Evolutionary conservation across 2,797 vertebrate species (phyloP), one percentile per base, ranked within the genome.

Genomic region (Diglossa cyanea): DNA sequence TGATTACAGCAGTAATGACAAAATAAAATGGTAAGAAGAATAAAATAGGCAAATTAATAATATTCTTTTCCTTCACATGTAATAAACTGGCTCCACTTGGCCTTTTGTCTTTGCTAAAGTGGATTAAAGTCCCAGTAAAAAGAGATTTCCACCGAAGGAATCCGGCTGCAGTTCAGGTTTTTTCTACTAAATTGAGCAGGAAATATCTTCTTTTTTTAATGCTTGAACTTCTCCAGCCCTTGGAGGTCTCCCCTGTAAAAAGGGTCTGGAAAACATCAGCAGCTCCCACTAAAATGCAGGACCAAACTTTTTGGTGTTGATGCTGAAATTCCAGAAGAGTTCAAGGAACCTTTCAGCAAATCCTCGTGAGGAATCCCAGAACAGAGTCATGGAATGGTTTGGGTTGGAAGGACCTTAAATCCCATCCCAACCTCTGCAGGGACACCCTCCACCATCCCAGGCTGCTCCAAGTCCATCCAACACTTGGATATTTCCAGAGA

Each of bases 1-100:
- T 92, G 86, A 97, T 94, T 94, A 67, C 85, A 93, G 60, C 54
- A 80, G 55, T 24, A 87, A 75, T 20, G 30, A 67, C 54, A 87
- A 95, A 93, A 91, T 33, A 61, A 88, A 86, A 76, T 45, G 55
- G n/a, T 26, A 45, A 79, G 62, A 71, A 85, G 67, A 73, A 76
- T 63, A 75, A 89, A 91, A 90, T 2, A 42, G 61, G 24, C 33
- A 35, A 60, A 91, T 90, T 48, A 93, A 86, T 86, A 84, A 65
- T 45, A 67, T 66, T 86, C 42, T 80, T 89, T 68, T 30, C 67
- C 58, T 86, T 89, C 44, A 39, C 26, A 28, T 48, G 9, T 16
- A 65, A 77, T 16, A 39, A 85, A 68, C 53, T 48, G 82, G 61
- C 72, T 95, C 70, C 68, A 55, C 86, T 83, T 82, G 54, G 72